These are phyloP conservation scores for Serinus canaria DNA, from an alignment of 2,113 vertebrate genomes.

Conservation along the genomic window DNA sequence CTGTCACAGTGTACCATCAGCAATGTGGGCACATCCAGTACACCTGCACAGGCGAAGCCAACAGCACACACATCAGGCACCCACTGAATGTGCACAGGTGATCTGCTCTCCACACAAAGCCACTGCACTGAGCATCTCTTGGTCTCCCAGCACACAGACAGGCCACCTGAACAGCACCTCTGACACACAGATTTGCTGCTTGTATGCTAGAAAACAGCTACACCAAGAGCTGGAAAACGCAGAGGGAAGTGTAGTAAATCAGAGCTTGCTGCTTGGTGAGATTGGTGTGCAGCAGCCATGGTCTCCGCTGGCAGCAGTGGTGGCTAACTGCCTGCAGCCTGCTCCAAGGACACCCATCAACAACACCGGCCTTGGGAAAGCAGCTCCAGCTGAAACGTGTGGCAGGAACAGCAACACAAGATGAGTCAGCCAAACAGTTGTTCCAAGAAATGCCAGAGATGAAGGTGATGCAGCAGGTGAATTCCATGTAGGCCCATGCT, in stretches of 20 bases:
- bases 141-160: not conserved
- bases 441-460: not conserved
- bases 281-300: not conserved
- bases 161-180: not conserved
- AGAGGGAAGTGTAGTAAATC: not conserved
- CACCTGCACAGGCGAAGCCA: accelerated
- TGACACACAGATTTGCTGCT: not conserved
- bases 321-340: not conserved
- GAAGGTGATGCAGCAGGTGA: not conserved
- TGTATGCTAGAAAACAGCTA: not conserved
- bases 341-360: not conserved
- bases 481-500: not conserved
- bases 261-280: not conserved
- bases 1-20: not conserved
- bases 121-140: accelerated
- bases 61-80: not conserved
- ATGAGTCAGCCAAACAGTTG: not conserved
- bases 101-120: not conserved
- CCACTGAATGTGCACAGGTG: not conserved
- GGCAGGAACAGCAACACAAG: not conserved
- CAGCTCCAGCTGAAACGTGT: not conserved
- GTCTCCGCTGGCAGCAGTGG: not conserved
- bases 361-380: not conserved
- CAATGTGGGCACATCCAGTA: not conserved
- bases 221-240: not conserved